A percentile compares a stretch with the other conserved stretches of the same genome.
phyloP scores from a whole-genome alignment of 2,113 vertebrate species.

The Gambusia affinis region DNA sequence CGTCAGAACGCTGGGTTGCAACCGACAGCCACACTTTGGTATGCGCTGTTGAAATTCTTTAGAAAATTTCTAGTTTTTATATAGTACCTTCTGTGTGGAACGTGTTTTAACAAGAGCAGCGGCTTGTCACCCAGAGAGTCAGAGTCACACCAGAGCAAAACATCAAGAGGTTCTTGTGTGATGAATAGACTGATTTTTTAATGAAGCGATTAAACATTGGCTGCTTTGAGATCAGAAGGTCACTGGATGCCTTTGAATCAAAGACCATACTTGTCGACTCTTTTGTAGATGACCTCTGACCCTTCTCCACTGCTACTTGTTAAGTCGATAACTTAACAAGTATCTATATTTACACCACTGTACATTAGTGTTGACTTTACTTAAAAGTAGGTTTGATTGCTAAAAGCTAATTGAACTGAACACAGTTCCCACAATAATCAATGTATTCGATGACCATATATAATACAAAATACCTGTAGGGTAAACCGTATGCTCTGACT shows the following conservation, averaged over 20 bases:
- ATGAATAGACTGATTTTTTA: slow-evolving; percentile 23
- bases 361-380: neutral
- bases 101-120: too few relatives aligned
- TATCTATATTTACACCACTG: neutral
- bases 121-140: neutral
- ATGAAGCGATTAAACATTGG: slow-evolving; percentile 19
- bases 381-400: neutral
- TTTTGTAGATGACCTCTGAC: slow-evolving; percentile 31
- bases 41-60: too few relatives aligned
- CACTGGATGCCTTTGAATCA: slow-evolving; percentile 24
- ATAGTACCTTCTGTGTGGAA: neutral
- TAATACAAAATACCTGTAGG: neutral
- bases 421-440: neutral
- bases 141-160: slow-evolving; percentile 24
- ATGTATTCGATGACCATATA: neutral
- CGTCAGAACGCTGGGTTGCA: too few relatives aligned
- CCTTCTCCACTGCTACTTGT: neutral
- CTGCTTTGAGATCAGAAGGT: slow-evolving; percentile 31
- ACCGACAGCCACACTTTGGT: too few relatives aligned
- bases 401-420: neutral
- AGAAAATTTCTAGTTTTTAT: too few relatives aligned
- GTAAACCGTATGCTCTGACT: neutral
- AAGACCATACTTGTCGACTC: neutral
- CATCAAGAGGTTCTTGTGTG: neutral
- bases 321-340: neutral